A percentile compares a stretch with the other conserved stretches of the same genome.
Conservation (phyloP, 1,140 invertebrate species). For the Epicauta chinensis region DNA sequence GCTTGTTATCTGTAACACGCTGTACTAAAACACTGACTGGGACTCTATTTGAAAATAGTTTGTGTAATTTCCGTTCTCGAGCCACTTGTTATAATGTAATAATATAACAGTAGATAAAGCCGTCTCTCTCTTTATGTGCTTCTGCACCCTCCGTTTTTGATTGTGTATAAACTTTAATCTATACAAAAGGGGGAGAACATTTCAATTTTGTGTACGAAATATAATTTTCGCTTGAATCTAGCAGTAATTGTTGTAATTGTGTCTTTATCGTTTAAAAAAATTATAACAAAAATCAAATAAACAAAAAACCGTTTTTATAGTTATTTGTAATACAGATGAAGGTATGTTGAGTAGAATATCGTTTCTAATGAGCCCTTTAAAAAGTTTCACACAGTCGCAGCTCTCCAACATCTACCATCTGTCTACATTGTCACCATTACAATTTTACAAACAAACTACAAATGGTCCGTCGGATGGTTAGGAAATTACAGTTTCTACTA, state of each 20-base stretch:
- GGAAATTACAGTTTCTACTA: conserved; percentile 45
- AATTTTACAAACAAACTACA: conserved; percentile 10
- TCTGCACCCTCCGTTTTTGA: too few relatives aligned
- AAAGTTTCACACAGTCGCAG: conserved; percentile 26
- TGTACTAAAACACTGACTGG: conserved; percentile 37
- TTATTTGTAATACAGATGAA: too few relatives aligned
- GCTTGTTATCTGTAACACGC: conserved; percentile 29
- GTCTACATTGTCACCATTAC: conserved; percentile 9
- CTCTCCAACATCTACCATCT: conserved; percentile 5
- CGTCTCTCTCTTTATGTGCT: not conserved
- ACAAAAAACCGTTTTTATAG: too few relatives aligned
- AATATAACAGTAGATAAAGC: conserved; percentile 35
- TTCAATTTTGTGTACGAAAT: too few relatives aligned
- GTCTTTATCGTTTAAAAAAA: too few relatives aligned
- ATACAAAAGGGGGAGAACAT: too few relatives aligned
- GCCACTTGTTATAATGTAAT: conserved; percentile 41
- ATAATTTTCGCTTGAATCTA: too few relatives aligned
- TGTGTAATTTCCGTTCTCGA: conserved; percentile 40
- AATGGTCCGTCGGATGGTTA: conserved; percentile 25
- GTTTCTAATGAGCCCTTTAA: conserved; percentile 11
- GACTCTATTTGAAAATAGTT: conserved; percentile 41
- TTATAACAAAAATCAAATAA: too few relatives aligned
- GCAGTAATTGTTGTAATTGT: too few relatives aligned
- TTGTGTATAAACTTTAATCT: too few relatives aligned
- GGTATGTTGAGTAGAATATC: conserved; percentile 33